Evolutionary conservation across 2,113 vertebrate species (phyloP).

Genomic region (Oreochromis tanganicae): DNA sequence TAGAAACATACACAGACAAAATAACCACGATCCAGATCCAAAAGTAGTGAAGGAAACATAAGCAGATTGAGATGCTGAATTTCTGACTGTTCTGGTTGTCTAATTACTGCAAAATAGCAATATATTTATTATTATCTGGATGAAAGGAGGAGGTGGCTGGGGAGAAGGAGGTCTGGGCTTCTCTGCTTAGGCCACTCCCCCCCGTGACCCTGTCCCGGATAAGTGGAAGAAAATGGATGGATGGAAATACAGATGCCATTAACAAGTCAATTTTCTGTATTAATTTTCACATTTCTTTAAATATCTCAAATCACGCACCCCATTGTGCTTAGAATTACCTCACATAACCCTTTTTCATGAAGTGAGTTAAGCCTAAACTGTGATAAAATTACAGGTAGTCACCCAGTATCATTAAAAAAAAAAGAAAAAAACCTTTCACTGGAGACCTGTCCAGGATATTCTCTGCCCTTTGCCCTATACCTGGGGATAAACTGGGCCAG

Average conservation of each 20-base stretch:
- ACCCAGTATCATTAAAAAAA: not conserved
- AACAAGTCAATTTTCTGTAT: slow-evolving; percentile 3
- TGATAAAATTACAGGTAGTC: not conserved
- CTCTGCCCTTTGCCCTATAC: not conserved
- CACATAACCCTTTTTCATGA: not conserved
- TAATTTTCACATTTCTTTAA: slow-evolving; percentile 24
- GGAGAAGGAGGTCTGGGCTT: not conserved
- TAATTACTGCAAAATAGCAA: slow-evolving; percentile 42
- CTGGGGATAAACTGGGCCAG: not conserved
- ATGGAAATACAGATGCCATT: slow-evolving; percentile 2
- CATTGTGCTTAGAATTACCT: slow-evolving; percentile 2
- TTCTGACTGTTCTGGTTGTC: not conserved
- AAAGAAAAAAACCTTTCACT: not conserved
- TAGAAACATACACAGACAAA: not conserved
- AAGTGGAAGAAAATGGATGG: not conserved
- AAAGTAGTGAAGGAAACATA: not conserved
- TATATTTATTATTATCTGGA: slow-evolving; percentile 32
- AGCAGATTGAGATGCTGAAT: not conserved
- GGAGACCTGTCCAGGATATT: not conserved
- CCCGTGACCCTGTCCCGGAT: fast-evolving
- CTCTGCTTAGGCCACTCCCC: not conserved
- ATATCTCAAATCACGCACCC: slow-evolving; percentile 31
- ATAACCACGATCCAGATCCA: not conserved
- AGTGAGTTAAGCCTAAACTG: not conserved
- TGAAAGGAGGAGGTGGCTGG: not conserved